Conservation (phyloP, 2,888 invertebrate genomes). For the Agrochola circellaris region DNA sequence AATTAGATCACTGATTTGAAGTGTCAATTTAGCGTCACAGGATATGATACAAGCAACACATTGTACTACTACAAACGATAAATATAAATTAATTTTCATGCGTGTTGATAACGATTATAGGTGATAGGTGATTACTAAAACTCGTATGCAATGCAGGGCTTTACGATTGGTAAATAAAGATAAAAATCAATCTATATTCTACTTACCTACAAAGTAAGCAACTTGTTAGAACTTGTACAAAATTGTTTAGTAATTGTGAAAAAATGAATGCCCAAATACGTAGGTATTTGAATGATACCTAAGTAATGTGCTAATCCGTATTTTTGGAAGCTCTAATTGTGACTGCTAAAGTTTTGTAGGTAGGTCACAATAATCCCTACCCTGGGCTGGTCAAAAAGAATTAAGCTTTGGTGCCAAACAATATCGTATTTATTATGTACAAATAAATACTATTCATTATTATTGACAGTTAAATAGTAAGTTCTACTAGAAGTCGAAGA, state of each 20-base stretch:
- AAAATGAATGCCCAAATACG: not conserved
- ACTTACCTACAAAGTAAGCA: slow-evolving; percentile 16
- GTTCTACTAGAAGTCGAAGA: too few relatives aligned
- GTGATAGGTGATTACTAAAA: slow-evolving; percentile 55
- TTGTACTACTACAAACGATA: slow-evolving; percentile 49
- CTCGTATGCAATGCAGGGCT: slow-evolving; percentile 31
- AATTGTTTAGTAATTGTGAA: not conserved
- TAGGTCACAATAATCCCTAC: not conserved
- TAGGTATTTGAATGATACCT: too few relatives aligned
- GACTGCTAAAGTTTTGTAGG: not conserved
- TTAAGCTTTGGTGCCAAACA: not conserved
- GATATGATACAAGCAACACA: slow-evolving; percentile 61
- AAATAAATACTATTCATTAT: not conserved
- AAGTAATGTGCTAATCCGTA: not conserved
- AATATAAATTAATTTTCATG: slow-evolving; percentile 62
- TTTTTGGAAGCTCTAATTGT: not conserved
- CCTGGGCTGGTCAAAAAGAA: not conserved
- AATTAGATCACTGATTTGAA: slow-evolving; percentile 76
- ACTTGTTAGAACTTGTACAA: slow-evolving; percentile 10
- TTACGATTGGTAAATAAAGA: slow-evolving; percentile 44
- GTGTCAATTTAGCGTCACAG: slow-evolving; percentile 73
- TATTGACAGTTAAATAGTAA: not conserved
- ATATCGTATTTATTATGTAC: not conserved
- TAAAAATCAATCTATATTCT: slow-evolving; percentile 35
- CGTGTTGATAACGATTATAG: slow-evolving; percentile 66